These are phyloP conservation scores for Maccullochella peelii DNA, from an alignment of 2,113 vertebrate genomes.

Conservation along the genomic window DNA sequence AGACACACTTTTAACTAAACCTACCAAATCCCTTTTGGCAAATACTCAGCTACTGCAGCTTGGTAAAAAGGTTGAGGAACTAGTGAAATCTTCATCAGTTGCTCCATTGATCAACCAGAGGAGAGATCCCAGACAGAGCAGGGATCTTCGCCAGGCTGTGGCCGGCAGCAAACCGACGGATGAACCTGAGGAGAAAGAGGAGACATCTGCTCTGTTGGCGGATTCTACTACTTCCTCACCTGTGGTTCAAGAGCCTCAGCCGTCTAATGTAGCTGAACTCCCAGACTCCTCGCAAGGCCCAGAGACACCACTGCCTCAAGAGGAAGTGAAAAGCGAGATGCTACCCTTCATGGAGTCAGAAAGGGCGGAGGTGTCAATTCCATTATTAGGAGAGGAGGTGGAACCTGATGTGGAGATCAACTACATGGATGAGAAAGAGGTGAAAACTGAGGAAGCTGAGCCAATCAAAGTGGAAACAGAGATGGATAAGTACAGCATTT, in stretches of 20 bases:
- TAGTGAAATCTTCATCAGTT: constrained; percentile 74
- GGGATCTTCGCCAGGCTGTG: constrained; percentile 89
- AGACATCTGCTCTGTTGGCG: constrained; percentile 35
- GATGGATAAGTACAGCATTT: constrained; percentile 81
- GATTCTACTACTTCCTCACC: constrained; percentile 41
- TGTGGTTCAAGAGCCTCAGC: constrained; percentile 37
- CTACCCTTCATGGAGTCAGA: constrained; percentile 74
- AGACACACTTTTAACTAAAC: constrained; percentile 88
- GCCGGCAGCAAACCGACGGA: constrained; percentile 77
- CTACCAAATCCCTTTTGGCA: constrained; percentile 84
- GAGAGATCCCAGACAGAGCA: constrained; percentile 88
- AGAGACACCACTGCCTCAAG: constrained; percentile 43
- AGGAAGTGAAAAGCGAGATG: constrained; percentile 62
- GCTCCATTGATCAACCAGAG: constrained; percentile 83
- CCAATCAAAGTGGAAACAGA: constrained; percentile 67
- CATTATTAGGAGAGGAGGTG: constrained; percentile 83
- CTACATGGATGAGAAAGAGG: constrained; percentile 70
- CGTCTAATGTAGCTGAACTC: constrained; percentile 29
- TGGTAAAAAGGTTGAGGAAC: constrained; percentile 85
- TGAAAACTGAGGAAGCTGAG: constrained; percentile 66
- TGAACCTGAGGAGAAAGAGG: constrained; percentile 73
- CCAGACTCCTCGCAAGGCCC: constrained; percentile 45
- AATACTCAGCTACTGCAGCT: constrained; percentile 87
- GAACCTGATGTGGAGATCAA: constrained; percentile 82
- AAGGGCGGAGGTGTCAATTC: constrained; percentile 77